A percentile compares a stretch with the other conserved stretches of the same genome.
These are phyloP conservation scores for Anniella stebbinsi DNA, from an alignment of 2,797 vertebrate species.

Conservation along the genomic window DNA sequence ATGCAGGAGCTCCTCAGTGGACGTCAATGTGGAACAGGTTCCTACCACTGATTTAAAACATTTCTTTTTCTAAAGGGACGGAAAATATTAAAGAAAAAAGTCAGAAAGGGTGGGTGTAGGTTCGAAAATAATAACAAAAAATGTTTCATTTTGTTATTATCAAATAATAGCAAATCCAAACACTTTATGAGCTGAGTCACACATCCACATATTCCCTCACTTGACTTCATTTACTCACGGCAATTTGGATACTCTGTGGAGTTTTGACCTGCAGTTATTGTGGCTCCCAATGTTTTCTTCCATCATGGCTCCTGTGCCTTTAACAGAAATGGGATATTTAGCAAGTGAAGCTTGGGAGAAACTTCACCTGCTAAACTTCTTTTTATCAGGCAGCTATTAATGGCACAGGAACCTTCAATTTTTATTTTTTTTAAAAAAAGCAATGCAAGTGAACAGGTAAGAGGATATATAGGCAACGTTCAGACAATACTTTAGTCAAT, in stretches of 20 bases:
- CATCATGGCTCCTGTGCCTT: background rate
- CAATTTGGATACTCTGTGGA: too few species aligned
- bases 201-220: background rate
- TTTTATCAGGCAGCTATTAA: background rate
- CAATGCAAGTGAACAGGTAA: background rate
- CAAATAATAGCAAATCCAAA: background rate
- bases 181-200: background rate
- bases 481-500: too few species aligned
- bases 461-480: background rate
- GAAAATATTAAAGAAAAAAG: background rate
- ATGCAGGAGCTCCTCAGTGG: background rate
- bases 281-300: background rate
- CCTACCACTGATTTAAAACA: too few species aligned
- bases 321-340: background rate
- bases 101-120: background rate
- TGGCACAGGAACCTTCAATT: too few species aligned
- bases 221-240: background rate
- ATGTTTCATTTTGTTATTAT: background rate
- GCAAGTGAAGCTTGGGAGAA: background rate
- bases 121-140: too few species aligned
- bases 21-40: background rate
- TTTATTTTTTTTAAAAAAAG: too few species aligned
- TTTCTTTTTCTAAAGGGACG: background rate
- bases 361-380: background rate
- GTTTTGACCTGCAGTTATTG: background rate